Percentiles rank a stretch among this genome's conserved stretches.
Conservation (phyloP, 2,797 vertebrate genomes). For the Helostoma temminkii region DNA sequence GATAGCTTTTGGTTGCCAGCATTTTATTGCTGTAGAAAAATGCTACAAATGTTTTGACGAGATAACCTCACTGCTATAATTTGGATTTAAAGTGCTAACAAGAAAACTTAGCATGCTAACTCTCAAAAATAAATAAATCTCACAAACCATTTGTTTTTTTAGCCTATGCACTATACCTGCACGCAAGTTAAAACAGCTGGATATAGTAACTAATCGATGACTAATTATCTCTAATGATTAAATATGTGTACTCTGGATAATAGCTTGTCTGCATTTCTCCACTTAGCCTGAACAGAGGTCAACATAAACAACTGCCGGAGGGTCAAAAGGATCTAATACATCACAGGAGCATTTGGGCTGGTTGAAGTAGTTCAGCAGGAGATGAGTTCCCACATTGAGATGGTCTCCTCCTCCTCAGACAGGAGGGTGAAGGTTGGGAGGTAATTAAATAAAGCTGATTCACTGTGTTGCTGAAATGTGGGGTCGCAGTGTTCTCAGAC, state of each 20-base stretch:
- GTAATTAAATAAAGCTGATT: slow-evolving; percentile 82
- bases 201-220: slow-evolving; percentile 12
- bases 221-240: slow-evolving; percentile 38
- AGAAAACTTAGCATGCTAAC: too few relatives aligned
- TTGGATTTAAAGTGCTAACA: too few relatives aligned
- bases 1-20: too few relatives aligned
- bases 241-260: slow-evolving; percentile 10
- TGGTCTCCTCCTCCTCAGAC: slow-evolving; percentile 51
- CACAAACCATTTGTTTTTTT: too few relatives aligned
- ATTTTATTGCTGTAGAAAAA: too few relatives aligned
- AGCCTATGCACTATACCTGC: too few relatives aligned
- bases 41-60: too few relatives aligned
- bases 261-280: slow-evolving; percentile 31
- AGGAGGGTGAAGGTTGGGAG: slow-evolving; percentile 68
- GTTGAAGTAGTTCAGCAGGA: slow-evolving; percentile 53
- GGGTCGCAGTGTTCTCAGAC: slow-evolving; percentile 61
- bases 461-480: slow-evolving; percentile 67
- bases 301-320: slow-evolving; percentile 54
- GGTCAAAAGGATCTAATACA: slow-evolving; percentile 46
- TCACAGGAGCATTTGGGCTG: slow-evolving; percentile 44
- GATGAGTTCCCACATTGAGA: slow-evolving; percentile 69
- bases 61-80: too few relatives aligned
- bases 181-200: slow-evolving; percentile 16
- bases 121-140: too few relatives aligned
- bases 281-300: slow-evolving; percentile 44